These are phyloP conservation scores for Bos taurus DNA, from an alignment of 2,113 vertebrate species.

Conservation along the genomic window DNA sequence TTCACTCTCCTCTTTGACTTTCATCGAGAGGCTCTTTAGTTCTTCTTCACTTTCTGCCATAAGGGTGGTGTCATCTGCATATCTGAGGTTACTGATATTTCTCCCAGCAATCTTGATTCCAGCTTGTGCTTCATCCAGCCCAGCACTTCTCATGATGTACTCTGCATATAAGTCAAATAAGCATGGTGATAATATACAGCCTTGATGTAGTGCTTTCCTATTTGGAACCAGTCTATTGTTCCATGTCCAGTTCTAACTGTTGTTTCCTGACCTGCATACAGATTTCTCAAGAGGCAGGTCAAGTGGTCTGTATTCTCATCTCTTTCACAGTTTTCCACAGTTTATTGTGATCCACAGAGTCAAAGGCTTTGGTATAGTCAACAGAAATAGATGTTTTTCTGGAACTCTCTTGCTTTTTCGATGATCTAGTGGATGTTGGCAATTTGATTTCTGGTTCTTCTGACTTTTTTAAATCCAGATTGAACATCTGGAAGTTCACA, in stretches of 20 bases:
- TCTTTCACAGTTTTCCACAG: not conserved
- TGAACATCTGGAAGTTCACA: not conserved
- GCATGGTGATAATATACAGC: not conserved
- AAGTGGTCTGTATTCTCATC: not conserved
- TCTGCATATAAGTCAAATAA: not conserved
- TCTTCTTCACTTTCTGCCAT: not conserved
- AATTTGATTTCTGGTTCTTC: not conserved
- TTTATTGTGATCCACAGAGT: not conserved
- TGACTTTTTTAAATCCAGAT: not conserved
- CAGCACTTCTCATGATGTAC: not conserved
- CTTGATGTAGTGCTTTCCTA: too few relatives aligned
- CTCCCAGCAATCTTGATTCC: not conserved
- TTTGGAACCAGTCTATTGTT: too few relatives aligned
- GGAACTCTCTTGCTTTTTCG: not conserved
- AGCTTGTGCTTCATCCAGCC: not conserved
- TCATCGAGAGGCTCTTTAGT: not conserved
- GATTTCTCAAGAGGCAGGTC: too few relatives aligned
- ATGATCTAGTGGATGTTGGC: not conserved
- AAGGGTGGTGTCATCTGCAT: not conserved
- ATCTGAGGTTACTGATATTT: not conserved
- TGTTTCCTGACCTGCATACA: too few relatives aligned
- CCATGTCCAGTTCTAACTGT: too few relatives aligned
- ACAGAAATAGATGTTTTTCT: not conserved
- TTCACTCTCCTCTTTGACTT: not conserved
- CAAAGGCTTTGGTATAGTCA: not conserved